Evolutionary conservation across 2,888 invertebrate species (phyloP).

Genomic region (Cybosia mesomella): DNA sequence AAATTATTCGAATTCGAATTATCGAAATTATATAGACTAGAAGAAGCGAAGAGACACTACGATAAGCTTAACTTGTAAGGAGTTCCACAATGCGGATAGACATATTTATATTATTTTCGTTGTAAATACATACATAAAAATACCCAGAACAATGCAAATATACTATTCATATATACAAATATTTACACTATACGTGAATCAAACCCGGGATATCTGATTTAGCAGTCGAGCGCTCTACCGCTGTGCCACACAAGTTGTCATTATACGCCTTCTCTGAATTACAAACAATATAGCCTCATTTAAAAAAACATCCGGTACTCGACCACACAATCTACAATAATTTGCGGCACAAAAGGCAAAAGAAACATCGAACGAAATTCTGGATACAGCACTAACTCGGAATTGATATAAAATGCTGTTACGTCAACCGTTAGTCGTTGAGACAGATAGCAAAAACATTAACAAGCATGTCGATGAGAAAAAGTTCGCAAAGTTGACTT

Average conservation of each 20-base stretch:
- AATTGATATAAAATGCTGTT: constrained; percentile 52
- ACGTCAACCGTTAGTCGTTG: constrained; percentile 56
- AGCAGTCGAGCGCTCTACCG: not conserved
- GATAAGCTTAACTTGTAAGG: too few relatives aligned
- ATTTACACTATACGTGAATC: not conserved
- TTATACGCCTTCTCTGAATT: not conserved
- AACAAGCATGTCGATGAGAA: constrained; percentile 39
- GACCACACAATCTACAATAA: not conserved
- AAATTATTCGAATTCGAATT: too few relatives aligned
- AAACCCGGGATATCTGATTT: not conserved
- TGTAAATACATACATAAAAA: too few relatives aligned
- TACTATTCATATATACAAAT: not conserved
- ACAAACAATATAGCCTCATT: not conserved
- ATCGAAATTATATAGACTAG: too few relatives aligned
- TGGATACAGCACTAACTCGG: constrained; percentile 23
- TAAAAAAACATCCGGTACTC: not conserved
- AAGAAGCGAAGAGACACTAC: too few relatives aligned
- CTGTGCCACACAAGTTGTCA: too few relatives aligned
- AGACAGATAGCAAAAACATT: constrained; percentile 46
- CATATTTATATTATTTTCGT: too few relatives aligned
- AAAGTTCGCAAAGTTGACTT: constrained; percentile 31
- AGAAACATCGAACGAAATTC: constrained; percentile 5
- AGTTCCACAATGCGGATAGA: too few relatives aligned
- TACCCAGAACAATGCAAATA: not conserved
- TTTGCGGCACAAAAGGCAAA: not conserved